Conservation (phyloP, 2,797 vertebrate species). For the Antrozous pallidus region DNA sequence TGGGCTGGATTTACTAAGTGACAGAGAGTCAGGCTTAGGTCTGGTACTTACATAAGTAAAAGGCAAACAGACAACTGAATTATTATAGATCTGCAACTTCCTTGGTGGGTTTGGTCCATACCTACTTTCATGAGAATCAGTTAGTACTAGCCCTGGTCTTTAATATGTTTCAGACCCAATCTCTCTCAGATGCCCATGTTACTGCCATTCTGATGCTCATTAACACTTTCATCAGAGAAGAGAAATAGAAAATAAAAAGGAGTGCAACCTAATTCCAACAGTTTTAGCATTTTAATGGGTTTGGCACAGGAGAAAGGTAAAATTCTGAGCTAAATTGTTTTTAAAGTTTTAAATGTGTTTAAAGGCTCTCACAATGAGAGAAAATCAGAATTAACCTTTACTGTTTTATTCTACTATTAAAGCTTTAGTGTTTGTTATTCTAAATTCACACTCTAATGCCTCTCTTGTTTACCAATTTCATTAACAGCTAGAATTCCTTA, state of each 20-base stretch:
- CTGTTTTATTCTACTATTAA: not conserved
- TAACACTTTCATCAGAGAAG: not conserved
- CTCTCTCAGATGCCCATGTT: not conserved
- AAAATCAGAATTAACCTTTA: not conserved
- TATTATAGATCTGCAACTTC: not conserved
- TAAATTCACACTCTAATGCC: not conserved
- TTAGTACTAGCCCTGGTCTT: not conserved
- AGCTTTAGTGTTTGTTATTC: not conserved
- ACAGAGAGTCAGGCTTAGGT: not conserved
- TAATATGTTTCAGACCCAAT: not conserved
- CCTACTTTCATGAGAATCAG: not conserved
- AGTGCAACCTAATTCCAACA: not conserved
- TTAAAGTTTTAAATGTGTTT: not conserved
- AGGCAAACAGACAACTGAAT: not conserved
- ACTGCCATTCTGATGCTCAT: not conserved
- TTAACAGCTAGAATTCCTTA: conserved; percentile 36
- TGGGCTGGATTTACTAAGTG: not conserved
- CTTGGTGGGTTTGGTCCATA: not conserved
- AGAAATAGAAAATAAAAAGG: not conserved
- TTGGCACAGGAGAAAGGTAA: not conserved
- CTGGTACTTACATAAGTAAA: rapidly evolving
- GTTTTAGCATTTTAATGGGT: not conserved
- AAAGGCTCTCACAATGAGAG: not conserved
- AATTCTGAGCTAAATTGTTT: not conserved
- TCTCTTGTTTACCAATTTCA: conserved; percentile 2